phyloP scores from a whole-genome alignment of 2,797 vertebrate species.

The Darevskia nairensis region DNA sequence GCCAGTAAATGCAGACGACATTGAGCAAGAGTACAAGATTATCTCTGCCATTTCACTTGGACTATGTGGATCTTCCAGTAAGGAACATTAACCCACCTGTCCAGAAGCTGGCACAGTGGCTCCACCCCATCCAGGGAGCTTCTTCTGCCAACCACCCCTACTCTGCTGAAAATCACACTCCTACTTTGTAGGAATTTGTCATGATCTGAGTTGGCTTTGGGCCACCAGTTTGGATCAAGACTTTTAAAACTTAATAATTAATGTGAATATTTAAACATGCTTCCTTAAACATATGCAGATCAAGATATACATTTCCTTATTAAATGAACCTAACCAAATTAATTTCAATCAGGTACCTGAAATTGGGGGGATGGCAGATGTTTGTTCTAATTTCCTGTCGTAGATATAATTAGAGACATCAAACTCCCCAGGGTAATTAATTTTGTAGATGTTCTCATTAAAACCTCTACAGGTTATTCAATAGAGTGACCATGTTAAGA shows the following conservation, averaged over 20 bases:
- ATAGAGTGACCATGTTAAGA: conserved; percentile 22
- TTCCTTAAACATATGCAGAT: neutral
- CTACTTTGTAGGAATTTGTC: neutral
- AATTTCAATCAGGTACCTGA: conserved; percentile 39
- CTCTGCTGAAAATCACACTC: neutral
- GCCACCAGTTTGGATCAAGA: neutral
- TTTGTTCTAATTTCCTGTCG: conserved; percentile 61
- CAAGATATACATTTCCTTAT: conserved; percentile 10
- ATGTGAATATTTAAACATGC: neutral
- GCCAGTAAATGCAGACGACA: no score
- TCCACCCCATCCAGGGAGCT: no score
- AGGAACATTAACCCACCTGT: no score
- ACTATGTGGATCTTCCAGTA: no score
- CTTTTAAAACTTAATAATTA: conserved; percentile 19
- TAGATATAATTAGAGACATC: conserved; percentile 69
- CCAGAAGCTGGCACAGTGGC: no score
- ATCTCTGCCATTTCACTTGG: no score
- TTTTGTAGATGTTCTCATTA: conserved; percentile 41
- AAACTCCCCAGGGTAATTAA: conserved; percentile 64
- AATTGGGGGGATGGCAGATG: conserved; percentile 38
- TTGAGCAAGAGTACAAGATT: no score
- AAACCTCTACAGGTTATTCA: neutral
- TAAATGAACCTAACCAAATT: conserved; percentile 25
- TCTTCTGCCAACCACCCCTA: neutral
- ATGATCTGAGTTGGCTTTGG: neutral